Conservation (phyloP, 2,888 invertebrate genomes). For the Plebejus argus region DNA sequence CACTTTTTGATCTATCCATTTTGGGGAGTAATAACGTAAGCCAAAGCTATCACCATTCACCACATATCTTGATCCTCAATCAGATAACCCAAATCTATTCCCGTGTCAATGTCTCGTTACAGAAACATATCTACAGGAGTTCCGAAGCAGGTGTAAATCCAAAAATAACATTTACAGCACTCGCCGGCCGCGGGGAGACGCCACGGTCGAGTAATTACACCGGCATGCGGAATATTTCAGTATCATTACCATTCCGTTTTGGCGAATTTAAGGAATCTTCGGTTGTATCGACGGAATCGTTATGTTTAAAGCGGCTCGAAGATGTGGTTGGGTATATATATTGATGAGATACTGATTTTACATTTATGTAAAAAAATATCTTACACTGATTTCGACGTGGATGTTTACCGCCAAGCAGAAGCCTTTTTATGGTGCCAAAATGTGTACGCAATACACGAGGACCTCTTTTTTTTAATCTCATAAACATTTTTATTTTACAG, state of each 20-base stretch:
- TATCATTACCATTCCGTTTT: conserved; percentile 27
- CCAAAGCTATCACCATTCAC: not conserved
- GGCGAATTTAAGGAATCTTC: conserved; percentile 25
- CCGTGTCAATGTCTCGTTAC: conserved; percentile 62
- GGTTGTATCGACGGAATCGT: not conserved
- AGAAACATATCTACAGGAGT: conserved; percentile 60
- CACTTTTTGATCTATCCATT: not conserved
- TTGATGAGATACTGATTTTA: not conserved
- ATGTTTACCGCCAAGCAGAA: not conserved
- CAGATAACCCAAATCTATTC: not conserved
- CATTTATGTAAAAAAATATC: not conserved
- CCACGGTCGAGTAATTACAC: conserved; percentile 32
- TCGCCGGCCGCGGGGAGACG: conserved; percentile 21
- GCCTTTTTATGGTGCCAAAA: not conserved
- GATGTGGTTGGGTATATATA: not conserved
- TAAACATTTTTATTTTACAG: too few relatives aligned
- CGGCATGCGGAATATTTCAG: conserved; percentile 32
- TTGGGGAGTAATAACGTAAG: not conserved
- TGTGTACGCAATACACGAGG: too few relatives aligned
- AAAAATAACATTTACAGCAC: conserved; percentile 32
- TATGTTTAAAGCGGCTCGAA: not conserved
- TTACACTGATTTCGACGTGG: not conserved
- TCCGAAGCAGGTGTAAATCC: conserved; percentile 32
- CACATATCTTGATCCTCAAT: not conserved
- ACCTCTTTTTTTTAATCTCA: too few relatives aligned